phyloP scores from a whole-genome alignment of 2,113 vertebrate genomes.

The Bubo scandiacus region DNA sequence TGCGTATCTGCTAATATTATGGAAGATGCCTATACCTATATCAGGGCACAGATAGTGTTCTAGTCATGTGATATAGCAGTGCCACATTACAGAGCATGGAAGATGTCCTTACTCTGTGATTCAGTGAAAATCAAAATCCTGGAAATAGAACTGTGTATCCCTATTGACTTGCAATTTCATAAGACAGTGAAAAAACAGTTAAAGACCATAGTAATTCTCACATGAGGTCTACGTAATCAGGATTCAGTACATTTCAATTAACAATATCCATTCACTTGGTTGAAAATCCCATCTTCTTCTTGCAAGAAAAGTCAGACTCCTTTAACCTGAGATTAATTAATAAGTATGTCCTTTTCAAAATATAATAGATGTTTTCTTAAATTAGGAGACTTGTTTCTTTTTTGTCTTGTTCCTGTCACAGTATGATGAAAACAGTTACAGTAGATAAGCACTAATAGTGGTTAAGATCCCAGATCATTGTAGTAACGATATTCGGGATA shows the following conservation, averaged over 20 bases:
- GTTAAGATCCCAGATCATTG: background rate
- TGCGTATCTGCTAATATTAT: rapidly evolving
- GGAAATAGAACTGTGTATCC: background rate
- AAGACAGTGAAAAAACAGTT: background rate
- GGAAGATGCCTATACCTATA: background rate
- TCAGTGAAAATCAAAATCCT: background rate
- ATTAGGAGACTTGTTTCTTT: background rate
- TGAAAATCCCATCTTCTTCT: background rate
- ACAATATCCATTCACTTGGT: background rate
- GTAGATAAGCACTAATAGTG: background rate
- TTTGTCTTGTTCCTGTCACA: background rate
- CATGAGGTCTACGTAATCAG: background rate
- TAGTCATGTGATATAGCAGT: background rate
- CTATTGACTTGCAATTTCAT: background rate
- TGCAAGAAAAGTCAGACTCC: background rate
- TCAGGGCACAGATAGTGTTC: background rate
- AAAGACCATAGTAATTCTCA: background rate
- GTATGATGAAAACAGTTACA: background rate
- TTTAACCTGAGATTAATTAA: background rate
- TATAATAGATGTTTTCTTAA: background rate
- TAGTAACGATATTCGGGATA: background rate
- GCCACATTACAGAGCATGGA: background rate
- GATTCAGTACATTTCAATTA: background rate
- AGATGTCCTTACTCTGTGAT: background rate
- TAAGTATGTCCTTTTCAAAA: background rate